Evolutionary conservation across 1,140 invertebrate species (phyloP), one percentile per base, ranked within the genome.

Genomic region (Sarcophaga peregrina): DNA sequence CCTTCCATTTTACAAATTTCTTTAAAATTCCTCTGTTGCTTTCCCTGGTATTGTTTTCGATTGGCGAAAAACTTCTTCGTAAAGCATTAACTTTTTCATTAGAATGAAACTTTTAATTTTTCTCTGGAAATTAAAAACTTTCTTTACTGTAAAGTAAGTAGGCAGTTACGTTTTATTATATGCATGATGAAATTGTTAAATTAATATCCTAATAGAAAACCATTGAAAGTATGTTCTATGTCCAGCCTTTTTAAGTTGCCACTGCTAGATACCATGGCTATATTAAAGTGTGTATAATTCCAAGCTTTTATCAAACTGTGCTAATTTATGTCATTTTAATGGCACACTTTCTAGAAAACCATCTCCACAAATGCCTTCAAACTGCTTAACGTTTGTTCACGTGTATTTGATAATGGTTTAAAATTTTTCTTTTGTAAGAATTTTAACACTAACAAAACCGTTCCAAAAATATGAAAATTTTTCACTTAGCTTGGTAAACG

Each of bases 311-410:
- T 68, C 62, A 68, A 68, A 68, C 62, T 68, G 17, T 20, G 5
- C 62, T 68, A 68, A 68, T 68, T 68, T 68, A 68, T 68, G 62
- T n/a, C 10, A 68, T 68, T 68, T 68, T 68, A 68, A 68, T 68
- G 17, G 20, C 62, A 68, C 17, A 68, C 62, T 68, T 68, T 68
- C 62, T 68, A 1, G 1, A 37, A 25, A 68, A 15, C 62, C 17
- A 68, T 68, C 62, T 68, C 25, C 62, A 68, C 62, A 20, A 17
- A 68, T n/a, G 62, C 62, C 62, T 68, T 10, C 17, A 68, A 25
- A 68, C 17, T 68, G 20, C 25, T 25, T 7, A 7, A n/a, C 62
- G 10, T 68, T 25, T 20, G 20, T 68, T 68, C 7, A 68, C 62
- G 17, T 68, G 62, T 68, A 62, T 17, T 15, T 62, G 10, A 10